Evolutionary conservation across 2,888 invertebrate species (phyloP).

Genomic region (Cerastis rubricosa): DNA sequence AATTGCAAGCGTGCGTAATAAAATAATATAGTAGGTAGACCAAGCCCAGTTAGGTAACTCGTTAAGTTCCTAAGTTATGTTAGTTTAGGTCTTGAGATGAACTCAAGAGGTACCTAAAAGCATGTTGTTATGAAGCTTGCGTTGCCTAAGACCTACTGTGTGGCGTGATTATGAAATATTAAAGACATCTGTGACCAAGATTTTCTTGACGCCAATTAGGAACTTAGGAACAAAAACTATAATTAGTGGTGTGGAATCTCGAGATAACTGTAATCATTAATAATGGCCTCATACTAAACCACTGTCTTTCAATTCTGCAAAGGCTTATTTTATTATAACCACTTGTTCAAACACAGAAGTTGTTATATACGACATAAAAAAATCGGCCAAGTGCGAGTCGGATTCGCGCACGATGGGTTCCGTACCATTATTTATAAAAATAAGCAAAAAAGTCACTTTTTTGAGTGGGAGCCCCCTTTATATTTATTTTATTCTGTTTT

Average conservation of each 20-base stretch:
- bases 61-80: conserved; percentile 20
- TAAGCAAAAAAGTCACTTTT: too few relatives aligned
- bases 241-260: conserved; percentile 9
- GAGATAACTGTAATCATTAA: background rate
- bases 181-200: conserved; percentile 12
- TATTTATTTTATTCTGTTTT: too few relatives aligned
- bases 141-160: conserved; percentile 5
- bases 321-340: background rate
- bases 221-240: conserved; percentile 7
- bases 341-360: background rate
- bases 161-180: conserved; percentile 22
- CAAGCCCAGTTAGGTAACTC: conserved; percentile 26
- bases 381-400: too few relatives aligned
- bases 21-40: conserved; percentile 11
- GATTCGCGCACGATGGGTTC: too few relatives aligned
- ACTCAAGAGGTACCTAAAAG: conserved; percentile 22
- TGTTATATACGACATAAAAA: too few relatives aligned
- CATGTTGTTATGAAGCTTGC: conserved; percentile 18
- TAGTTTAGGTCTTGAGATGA: conserved; percentile 22
- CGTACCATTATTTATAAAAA: too few relatives aligned
- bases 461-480: too few relatives aligned
- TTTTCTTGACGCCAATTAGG: conserved; percentile 12
- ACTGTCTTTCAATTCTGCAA: background rate
- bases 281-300: background rate
- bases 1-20: background rate